A percentile compares a stretch with the other conserved stretches of the same genome.
Conservation (phyloP, 2,797 vertebrate genomes). For the Pangasius macronema region DNA sequence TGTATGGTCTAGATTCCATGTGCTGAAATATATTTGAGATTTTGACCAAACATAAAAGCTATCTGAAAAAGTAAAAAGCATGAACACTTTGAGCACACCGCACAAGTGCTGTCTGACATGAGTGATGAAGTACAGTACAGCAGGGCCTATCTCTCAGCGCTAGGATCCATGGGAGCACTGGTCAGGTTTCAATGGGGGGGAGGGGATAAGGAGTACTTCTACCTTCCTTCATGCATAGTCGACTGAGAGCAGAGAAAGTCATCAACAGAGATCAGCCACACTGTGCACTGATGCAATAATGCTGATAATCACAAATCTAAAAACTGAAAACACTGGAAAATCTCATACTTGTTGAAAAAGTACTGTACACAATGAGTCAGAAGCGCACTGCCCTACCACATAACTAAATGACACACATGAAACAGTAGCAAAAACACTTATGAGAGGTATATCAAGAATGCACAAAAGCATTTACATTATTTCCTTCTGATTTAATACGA, state of each 20-base stretch:
- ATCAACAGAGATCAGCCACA: not conserved
- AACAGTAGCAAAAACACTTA: constrained; percentile 33
- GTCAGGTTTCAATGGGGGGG: constrained; percentile 65
- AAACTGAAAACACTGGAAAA: constrained; percentile 30
- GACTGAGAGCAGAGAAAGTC: not conserved
- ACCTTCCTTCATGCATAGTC: not conserved
- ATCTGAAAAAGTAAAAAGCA: constrained; percentile 1
- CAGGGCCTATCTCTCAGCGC: not conserved
- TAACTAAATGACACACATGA: constrained; percentile 22
- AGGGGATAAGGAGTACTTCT: constrained; percentile 12
- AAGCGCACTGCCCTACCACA: constrained; percentile 35
- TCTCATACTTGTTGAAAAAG: constrained; percentile 27
- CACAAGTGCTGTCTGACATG: constrained; percentile 42
- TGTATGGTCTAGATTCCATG: not conserved
- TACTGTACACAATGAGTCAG: constrained; percentile 41
- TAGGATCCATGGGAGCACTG: constrained; percentile 58
- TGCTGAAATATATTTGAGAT: not conserved
- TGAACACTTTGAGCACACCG: constrained; percentile 7
- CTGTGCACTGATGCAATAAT: not conserved
- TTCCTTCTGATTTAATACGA: not conserved
- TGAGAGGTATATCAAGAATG: constrained; percentile 17
- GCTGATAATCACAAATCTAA: not conserved
- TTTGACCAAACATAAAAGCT: not conserved
- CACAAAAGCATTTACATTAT: constrained; percentile 11
- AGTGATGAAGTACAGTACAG: constrained; percentile 60